Evolutionary conservation across 2,797 vertebrate genomes (phyloP), one percentile per base, ranked within the genome.

Genomic region (Microcaecilia unicolor): DNA sequence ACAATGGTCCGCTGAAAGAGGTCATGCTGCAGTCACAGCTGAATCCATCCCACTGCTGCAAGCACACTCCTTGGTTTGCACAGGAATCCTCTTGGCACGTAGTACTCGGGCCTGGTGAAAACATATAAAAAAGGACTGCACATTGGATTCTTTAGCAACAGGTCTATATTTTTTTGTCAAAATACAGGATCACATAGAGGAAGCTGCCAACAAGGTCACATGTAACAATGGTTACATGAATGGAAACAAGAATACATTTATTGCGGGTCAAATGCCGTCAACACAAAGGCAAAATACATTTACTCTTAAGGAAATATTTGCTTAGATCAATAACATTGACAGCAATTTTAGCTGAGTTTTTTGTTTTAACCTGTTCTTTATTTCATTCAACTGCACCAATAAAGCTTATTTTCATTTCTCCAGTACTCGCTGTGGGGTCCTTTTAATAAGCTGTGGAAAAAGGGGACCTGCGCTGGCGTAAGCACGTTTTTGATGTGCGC

Each of bases 11-110:
- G 5, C 90, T 92, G n/a, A 92, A 99, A 19, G 96, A 96, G 3
- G 96, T 98, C 94, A 99, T 98, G 30, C 90, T 97, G 20, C 96
- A 99, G 83, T 99, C 96, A 30, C 96, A 99, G 44, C 81, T 97
- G 81, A 99, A 99, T 41, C 93, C 93, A 31, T 99, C 94, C 96
- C 96, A 99, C 55, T 97, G 93, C 76, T 99, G 96, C 2, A 99
- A 76, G 71, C 96, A 99, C 51, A 96, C 92, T 0, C 96, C 96
- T 67, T 97, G 94, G 74, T 99, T 98, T 18, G 90, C 90, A 37
- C 96, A 99, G 0, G 94, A 99, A 59, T 98, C 93, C 59, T 99
- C 96, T 53, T 98, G 93, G 67, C 96, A 99, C 0, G 91, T 98
- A 1, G 93, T 97, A 69, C 96, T 99, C 35, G 96, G 96, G 22